Conservation (phyloP, 2,113 vertebrate genomes). For the Ranitomeya variabilis region DNA sequence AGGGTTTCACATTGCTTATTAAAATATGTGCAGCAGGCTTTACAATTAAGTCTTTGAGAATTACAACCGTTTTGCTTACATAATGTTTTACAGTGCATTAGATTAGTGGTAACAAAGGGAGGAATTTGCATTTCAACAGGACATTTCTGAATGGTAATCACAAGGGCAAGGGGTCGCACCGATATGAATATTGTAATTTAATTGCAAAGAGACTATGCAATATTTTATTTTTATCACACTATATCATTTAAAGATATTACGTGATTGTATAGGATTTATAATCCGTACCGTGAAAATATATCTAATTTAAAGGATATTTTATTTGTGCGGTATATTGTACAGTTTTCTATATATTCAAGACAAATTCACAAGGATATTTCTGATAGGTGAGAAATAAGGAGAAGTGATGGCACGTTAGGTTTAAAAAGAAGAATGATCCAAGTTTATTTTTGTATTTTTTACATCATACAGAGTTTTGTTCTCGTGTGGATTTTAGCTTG, state of each 20-base stretch:
- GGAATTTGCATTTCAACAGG: slow-evolving; percentile 59
- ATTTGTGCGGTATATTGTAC: neutral
- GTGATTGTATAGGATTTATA: neutral
- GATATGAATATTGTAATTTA: slow-evolving; percentile 20
- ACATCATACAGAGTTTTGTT: too few relatives aligned
- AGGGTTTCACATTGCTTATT: slow-evolving; percentile 62
- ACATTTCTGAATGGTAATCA: slow-evolving; percentile 65
- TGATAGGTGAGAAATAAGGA: neutral
- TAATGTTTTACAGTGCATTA: slow-evolving; percentile 61
- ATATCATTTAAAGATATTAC: neutral
- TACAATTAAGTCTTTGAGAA: slow-evolving; percentile 65
- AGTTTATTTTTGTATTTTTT: too few relatives aligned
- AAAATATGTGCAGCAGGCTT: slow-evolving; percentile 62
- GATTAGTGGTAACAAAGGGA: slow-evolving; percentile 61
- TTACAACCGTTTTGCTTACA: slow-evolving; percentile 63
- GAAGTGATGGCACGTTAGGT: too few relatives aligned
- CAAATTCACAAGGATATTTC: neutral
- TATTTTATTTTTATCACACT: neutral
- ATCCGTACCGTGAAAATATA: neutral
- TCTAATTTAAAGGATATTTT: neutral
- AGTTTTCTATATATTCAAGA: neutral
- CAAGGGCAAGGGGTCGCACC: slow-evolving; percentile 61
- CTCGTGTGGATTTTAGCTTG: too few relatives aligned
- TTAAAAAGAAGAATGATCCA: too few relatives aligned
- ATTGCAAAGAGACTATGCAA: neutral